Conservation (phyloP, 2,113 vertebrate genomes). For the Anguilla japonica region DNA sequence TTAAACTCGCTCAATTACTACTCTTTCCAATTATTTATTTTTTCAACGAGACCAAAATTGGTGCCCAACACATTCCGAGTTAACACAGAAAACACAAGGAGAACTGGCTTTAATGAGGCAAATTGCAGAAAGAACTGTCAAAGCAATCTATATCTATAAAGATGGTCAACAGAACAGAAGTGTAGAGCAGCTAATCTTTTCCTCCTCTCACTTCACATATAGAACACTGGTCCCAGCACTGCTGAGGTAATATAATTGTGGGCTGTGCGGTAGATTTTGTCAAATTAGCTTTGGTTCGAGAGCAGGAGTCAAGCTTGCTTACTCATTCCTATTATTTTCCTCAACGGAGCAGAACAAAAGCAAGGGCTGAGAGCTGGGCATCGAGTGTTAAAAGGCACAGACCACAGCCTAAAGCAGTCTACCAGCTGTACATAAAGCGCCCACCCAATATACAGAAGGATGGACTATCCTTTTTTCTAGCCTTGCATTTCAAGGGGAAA, state of each 20-base stretch:
- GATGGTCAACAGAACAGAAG: conserved; percentile 30
- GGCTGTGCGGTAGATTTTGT: conserved; percentile 39
- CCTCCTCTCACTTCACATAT: conserved; percentile 31
- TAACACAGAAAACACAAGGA: conserved; percentile 28
- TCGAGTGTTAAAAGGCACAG: not conserved
- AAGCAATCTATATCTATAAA: conserved; percentile 33
- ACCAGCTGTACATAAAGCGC: not conserved
- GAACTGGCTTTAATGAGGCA: conserved; percentile 47
- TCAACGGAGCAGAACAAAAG: conserved; percentile 43
- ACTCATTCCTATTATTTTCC: conserved; percentile 36
- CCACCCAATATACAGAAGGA: not conserved
- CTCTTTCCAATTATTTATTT: not conserved
- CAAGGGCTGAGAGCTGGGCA: conserved; percentile 28
- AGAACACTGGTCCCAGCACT: conserved; percentile 4
- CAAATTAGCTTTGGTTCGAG: conserved; percentile 51
- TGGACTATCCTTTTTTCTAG: not conserved
- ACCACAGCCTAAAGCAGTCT: conserved; percentile 16
- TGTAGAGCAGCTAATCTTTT: conserved; percentile 27
- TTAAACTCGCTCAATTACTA: no score
- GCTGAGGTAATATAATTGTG: conserved; percentile 47
- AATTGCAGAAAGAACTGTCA: conserved; percentile 41
- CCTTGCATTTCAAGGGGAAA: not conserved
- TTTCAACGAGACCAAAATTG: not conserved
- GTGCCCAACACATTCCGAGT: conserved; percentile 12
- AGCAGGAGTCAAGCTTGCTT: conserved; percentile 36